Evolutionary conservation across 2,797 vertebrate species (phyloP).

Genomic region (Chloroceryle inda): DNA sequence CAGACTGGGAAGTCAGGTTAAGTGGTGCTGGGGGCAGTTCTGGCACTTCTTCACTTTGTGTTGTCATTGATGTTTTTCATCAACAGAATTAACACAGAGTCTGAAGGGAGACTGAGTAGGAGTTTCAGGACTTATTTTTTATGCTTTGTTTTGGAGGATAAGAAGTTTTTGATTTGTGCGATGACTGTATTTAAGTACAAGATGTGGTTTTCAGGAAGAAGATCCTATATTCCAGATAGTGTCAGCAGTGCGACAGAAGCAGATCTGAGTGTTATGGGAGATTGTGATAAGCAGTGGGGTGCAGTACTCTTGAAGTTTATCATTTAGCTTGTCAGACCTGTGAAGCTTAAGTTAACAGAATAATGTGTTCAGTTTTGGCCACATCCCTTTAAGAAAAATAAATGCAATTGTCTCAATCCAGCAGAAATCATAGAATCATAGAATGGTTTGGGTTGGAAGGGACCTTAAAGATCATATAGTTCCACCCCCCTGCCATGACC

Average conservation of each 20-base stretch:
- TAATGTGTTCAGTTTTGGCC: background rate
- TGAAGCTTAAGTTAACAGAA: background rate
- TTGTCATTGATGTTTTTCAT: background rate
- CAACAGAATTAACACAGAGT: background rate
- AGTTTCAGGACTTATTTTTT: background rate
- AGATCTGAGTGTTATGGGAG: background rate
- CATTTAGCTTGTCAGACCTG: rapidly evolving
- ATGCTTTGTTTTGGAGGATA: background rate
- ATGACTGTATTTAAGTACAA: background rate
- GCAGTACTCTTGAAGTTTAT: background rate
- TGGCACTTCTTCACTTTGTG: background rate
- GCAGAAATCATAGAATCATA: background rate
- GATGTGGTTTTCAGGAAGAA: background rate
- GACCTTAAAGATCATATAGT: too few species aligned
- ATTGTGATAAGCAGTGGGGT: background rate
- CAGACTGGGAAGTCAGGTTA: background rate
- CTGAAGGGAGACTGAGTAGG: background rate
- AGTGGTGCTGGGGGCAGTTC: background rate
- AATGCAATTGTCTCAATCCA: background rate
- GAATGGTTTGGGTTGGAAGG: too few species aligned
- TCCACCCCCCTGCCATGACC: too few species aligned
- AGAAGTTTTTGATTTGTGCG: background rate
- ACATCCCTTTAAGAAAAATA: background rate
- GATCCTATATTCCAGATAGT: background rate
- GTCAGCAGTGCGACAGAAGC: background rate